Evolutionary conservation across 2,888 invertebrate genomes (phyloP), one percentile per base, ranked within the genome.

Genomic region (Crocallis elinguaria): DNA sequence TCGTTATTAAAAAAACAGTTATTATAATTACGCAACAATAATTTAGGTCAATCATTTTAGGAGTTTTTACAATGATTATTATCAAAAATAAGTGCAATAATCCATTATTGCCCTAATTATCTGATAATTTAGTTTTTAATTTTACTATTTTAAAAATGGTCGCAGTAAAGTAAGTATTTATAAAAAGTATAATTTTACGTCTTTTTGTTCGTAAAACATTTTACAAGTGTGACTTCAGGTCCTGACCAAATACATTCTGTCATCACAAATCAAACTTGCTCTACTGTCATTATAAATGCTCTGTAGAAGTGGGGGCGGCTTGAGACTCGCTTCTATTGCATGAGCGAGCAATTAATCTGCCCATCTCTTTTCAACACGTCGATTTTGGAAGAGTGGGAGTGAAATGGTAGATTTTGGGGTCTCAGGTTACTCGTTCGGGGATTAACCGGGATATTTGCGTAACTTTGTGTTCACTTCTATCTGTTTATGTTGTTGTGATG

Each of bases 381-480:
- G 27, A 25, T 55, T 41, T 41, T 12, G 6, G 11, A 13, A 19
- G 11, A 33, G 60, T 41, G 25, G 33, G 51, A 60, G 50, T 21
- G 55, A 37, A 49, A 56, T 11, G 43, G 14, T 21, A 50, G 3
- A 41, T 32, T 49, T 44, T 27, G 12, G 50, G 38, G 50, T 49
- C 54, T 44, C 57, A 52, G 42, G 52, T 50, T 62, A 43, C 57
- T 45, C 53, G 51, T 59, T 62, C 41, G 23, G 36, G 57, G 49
- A 62, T 65, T 66, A 66, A 42, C 37, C 57, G 49, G 64, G 55
- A 49, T 60, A 64, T 67, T 62, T 56, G 60, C 64, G 69, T 59
- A 62, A 59, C 51, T 57, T 57, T 57, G 57, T 67, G 46, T 51
- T 57, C 51, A 21, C 50, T 37, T 58, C 52, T 50, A 37, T 64